Evolutionary conservation across 2,113 vertebrate species (phyloP).

Genomic region (Beaufortia kweichowensis): DNA sequence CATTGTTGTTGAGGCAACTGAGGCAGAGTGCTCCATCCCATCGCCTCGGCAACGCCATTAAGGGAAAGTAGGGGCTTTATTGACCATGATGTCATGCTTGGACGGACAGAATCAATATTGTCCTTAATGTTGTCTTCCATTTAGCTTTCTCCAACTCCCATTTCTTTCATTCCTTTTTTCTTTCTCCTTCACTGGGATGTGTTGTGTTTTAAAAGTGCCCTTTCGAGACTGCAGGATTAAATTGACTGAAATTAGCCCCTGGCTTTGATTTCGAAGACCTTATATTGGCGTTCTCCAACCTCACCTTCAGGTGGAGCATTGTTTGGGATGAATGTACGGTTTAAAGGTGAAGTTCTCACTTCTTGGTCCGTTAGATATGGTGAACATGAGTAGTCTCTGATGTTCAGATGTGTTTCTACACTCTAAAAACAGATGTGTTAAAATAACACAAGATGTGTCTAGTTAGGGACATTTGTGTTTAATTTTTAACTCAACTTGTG

Average conservation of each 20-base stretch:
- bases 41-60: constrained; percentile 59
- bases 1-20: constrained; percentile 57
- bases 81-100: constrained; percentile 62
- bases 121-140: constrained; percentile 61
- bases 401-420: too few species aligned
- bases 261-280: constrained; percentile 30
- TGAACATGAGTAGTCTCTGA: too few species aligned
- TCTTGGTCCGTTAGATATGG: neutral
- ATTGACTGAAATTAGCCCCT: constrained; percentile 27
- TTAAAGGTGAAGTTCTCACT: neutral
- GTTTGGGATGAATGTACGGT: neutral
- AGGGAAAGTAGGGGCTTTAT: constrained; percentile 57
- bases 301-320: constrained; percentile 3
- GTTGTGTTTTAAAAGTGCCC: constrained; percentile 36
- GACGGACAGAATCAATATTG: constrained; percentile 65
- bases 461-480: too few species aligned
- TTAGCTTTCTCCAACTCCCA: constrained; percentile 51
- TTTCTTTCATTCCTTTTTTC: constrained; percentile 45
- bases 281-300: constrained; percentile 16
- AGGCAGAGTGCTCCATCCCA: constrained; percentile 49
- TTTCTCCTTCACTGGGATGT: constrained; percentile 48
- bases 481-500: too few species aligned
- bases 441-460: too few species aligned
- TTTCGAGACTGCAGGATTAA: neutral
- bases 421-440: too few species aligned